These are phyloP conservation scores for Lampris incognitus DNA, from an alignment of 2,113 vertebrate species.

Conservation along the genomic window DNA sequence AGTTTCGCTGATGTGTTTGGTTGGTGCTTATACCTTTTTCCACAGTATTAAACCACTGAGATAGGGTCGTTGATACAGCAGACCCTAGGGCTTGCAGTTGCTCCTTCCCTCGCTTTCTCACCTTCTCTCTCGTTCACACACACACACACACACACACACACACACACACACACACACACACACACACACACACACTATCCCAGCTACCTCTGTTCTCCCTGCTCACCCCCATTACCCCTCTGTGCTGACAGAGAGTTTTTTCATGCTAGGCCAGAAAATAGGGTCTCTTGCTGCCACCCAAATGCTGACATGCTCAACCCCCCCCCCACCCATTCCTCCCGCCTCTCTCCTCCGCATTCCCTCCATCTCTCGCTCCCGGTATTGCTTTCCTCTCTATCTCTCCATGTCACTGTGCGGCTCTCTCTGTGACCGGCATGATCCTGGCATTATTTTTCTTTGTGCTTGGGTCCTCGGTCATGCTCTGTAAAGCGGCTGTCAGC, in stretches of 20 bases:
- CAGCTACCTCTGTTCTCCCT: constrained; percentile 23
- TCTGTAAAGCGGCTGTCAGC: constrained; percentile 29
- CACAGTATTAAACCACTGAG: neutral
- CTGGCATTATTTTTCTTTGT: constrained; percentile 32
- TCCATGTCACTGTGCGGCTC: constrained; percentile 41
- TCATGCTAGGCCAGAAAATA: constrained; percentile 46
- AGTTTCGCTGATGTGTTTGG: neutral
- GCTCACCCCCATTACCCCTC: constrained; percentile 71
- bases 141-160: constrained; percentile 19
- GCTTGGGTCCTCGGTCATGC: constrained; percentile 11
- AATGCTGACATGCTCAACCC: constrained; percentile 67
- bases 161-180: constrained; percentile 16
- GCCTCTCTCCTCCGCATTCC: constrained; percentile 23
- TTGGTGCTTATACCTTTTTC: neutral
- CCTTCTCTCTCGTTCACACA: constrained; percentile 30
- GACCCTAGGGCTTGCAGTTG: constrained; percentile 27
- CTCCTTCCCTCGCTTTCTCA: constrained; percentile 36
- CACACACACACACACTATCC: constrained; percentile 20
- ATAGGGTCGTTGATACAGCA: constrained; percentile 14
- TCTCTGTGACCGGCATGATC: constrained; percentile 39
- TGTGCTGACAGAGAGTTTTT: constrained; percentile 74
- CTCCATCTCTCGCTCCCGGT: constrained; percentile 11
- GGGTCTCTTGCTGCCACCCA: constrained; percentile 53
- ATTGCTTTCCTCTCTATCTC: constrained; percentile 24
- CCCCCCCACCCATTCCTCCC: constrained; percentile 14